Conservation (phyloP, 2,888 invertebrate genomes). For the Diaperis boleti region DNA sequence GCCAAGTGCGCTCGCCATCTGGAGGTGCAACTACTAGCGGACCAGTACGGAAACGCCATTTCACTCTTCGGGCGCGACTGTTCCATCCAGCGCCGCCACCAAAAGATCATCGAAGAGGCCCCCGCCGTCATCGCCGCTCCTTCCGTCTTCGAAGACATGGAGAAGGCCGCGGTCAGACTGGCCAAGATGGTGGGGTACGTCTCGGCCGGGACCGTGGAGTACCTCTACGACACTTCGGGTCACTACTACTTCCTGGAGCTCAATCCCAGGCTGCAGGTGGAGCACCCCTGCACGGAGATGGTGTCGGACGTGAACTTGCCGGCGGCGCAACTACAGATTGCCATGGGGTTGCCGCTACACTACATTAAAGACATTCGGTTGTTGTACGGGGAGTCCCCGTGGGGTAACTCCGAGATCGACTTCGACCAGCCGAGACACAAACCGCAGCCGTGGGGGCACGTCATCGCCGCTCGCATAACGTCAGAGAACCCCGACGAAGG, state of each 20-base stretch:
- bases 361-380: slow-evolving; percentile 96
- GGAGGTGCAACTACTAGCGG: slow-evolving; percentile 97
- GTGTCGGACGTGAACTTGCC: slow-evolving; percentile 98
- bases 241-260: slow-evolving; percentile 96
- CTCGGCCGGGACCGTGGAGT: slow-evolving; percentile 98
- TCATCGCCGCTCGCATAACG: slow-evolving; percentile 98
- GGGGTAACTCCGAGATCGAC: slow-evolving; percentile 87
- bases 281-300: slow-evolving; percentile 99
- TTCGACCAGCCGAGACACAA: slow-evolving; percentile 89
- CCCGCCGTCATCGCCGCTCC: slow-evolving; percentile 94
- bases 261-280: slow-evolving; percentile 97
- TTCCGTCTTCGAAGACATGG: slow-evolving; percentile 96
- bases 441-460: slow-evolving; percentile 96
- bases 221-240: slow-evolving; percentile 90
- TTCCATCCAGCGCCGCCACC: slow-evolving; percentile 97
- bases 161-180: slow-evolving; percentile 95
- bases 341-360: slow-evolving; percentile 97
- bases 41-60: slow-evolving; percentile 97
- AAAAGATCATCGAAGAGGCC: slow-evolving; percentile 99
- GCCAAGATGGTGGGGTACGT: slow-evolving; percentile 99
- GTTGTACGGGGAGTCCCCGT: slow-evolving; percentile 93
- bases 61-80: slow-evolving; percentile 98
- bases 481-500: slow-evolving; percentile 99
- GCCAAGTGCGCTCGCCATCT: slow-evolving; percentile 96
- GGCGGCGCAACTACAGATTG: slow-evolving; percentile 97